phyloP scores from a whole-genome alignment of 2,888 invertebrate species.

The Agonopterix heracliana region DNA sequence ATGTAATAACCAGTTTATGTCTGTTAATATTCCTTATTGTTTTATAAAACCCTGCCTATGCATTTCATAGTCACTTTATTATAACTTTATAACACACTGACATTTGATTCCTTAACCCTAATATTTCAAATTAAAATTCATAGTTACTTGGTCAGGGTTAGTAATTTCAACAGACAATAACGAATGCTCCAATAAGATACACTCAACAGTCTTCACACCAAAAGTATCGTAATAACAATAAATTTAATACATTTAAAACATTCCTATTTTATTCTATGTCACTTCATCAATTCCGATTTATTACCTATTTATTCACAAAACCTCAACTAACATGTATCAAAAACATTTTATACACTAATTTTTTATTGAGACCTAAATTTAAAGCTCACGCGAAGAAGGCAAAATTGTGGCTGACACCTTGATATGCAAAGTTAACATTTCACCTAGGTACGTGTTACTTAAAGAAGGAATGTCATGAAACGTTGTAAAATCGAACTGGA shows the following conservation, averaged over 20 bases:
- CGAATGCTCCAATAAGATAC: slow-evolving; percentile 10
- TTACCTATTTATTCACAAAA: slow-evolving; percentile 22
- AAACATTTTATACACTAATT: slow-evolving; percentile 18
- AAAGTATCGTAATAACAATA: slow-evolving; percentile 19
- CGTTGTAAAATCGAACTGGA: slow-evolving; percentile 14
- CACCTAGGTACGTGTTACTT: slow-evolving; percentile 17
- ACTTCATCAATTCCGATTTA: slow-evolving; percentile 15
- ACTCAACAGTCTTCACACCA: slow-evolving; percentile 27
- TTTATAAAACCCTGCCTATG: slow-evolving; percentile 2
- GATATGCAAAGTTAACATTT: slow-evolving; percentile 13
- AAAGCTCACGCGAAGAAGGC: slow-evolving; percentile 32
- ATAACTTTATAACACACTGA: background rate
- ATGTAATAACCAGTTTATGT: background rate
- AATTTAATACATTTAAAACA: slow-evolving; percentile 18
- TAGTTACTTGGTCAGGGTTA: background rate
- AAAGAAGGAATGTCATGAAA: slow-evolving; percentile 45
- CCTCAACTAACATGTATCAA: slow-evolving; percentile 16
- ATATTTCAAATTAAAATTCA: slow-evolving; percentile 3
- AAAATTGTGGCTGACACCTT: slow-evolving; percentile 27
- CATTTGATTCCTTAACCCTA: slow-evolving; percentile 4
- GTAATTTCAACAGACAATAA: slow-evolving; percentile 7
- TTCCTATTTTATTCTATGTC: slow-evolving; percentile 12
- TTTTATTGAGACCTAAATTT: slow-evolving; percentile 35
- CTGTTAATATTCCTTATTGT: too few relatives aligned
- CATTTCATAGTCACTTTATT: background rate